phyloP scores from a whole-genome alignment of 1,140 invertebrate genomes.

The Meloidogyne chitwoodi region DNA sequence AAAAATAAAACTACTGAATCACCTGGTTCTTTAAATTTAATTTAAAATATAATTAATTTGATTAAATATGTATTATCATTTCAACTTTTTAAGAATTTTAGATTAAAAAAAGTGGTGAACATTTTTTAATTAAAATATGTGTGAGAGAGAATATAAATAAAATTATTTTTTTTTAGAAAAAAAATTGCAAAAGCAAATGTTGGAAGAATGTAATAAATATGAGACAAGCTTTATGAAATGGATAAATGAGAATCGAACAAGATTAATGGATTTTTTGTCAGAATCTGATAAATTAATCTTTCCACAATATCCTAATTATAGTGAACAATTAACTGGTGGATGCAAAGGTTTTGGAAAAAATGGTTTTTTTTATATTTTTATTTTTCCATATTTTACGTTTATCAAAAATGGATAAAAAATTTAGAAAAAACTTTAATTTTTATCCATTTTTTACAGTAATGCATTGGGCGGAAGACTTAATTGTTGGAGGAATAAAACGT shows the following conservation, averaged over 20 bases:
- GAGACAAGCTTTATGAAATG: conserved; percentile 47
- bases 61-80: too few species aligned
- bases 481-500: conserved; percentile 73
- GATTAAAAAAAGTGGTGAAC: too few species aligned
- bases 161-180: conserved; percentile 60
- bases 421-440: not conserved
- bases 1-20: conserved; percentile 35
- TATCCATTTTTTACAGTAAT: conserved; percentile 71
- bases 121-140: too few species aligned
- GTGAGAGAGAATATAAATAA: too few species aligned
- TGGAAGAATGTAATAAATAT: conserved; percentile 41
- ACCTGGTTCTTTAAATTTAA: conserved; percentile 19
- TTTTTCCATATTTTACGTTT: too few species aligned
- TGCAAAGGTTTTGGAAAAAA: conserved; percentile 13
- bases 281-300: conserved; percentile 36
- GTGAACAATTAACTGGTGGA: conserved; percentile 62
- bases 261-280: conserved; percentile 39
- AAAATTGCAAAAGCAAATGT: conserved; percentile 31
- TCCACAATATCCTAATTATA: conserved; percentile 73
- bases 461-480: conserved; percentile 94
- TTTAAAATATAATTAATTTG: too few species aligned
- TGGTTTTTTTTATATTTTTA: not conserved
- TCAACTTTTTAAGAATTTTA: too few species aligned
- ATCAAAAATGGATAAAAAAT: too few species aligned
- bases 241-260: conserved; percentile 49